Percentiles rank a stretch among this genome's conserved stretches.
phyloP scores from a whole-genome alignment of 2,888 invertebrate genomes.

The Lottia scabra region DNA sequence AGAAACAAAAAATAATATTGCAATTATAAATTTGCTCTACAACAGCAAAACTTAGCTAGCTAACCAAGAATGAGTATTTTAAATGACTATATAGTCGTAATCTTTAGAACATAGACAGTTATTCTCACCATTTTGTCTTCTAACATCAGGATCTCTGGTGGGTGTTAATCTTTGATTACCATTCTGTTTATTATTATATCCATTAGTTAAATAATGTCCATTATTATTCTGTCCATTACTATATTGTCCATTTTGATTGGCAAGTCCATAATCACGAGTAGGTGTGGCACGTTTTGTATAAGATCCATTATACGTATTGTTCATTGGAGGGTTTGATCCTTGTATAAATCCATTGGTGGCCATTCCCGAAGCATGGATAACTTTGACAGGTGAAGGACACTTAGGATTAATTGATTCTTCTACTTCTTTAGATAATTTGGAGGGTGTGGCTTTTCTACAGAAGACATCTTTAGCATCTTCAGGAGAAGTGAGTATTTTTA shows the following conservation, averaged over 20 bases:
- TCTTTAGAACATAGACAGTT: too few species aligned
- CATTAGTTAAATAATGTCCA: constrained; percentile 13
- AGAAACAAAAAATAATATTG: too few species aligned
- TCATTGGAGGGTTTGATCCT: neutral
- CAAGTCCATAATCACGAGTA: constrained; percentile 6
- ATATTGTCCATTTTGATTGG: constrained; percentile 7
- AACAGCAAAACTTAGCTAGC: too few species aligned
- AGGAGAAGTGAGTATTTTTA: constrained; percentile 78
- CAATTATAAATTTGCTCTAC: too few species aligned
- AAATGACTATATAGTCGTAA: too few species aligned
- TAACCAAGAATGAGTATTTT: too few species aligned
- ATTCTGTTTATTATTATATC: constrained; percentile 21
- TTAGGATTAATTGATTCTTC: constrained; percentile 41
- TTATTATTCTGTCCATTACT: constrained; percentile 9
- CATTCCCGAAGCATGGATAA: constrained; percentile 38
- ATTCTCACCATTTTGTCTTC: neutral
- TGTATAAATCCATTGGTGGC: constrained; percentile 16
- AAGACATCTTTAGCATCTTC: constrained; percentile 65
- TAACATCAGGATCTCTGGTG: constrained; percentile 28
- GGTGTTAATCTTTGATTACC: constrained; percentile 38
- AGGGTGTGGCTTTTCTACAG: constrained; percentile 53
- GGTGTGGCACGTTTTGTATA: constrained; percentile 14
- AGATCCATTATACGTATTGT: constrained; percentile 9
- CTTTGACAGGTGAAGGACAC: constrained; percentile 53
- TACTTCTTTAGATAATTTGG: constrained; percentile 55